Evolutionary conservation across 2,113 vertebrate species (phyloP), one percentile per base, ranked within the genome.

Genomic region (Nannobrachium achirus): DNA sequence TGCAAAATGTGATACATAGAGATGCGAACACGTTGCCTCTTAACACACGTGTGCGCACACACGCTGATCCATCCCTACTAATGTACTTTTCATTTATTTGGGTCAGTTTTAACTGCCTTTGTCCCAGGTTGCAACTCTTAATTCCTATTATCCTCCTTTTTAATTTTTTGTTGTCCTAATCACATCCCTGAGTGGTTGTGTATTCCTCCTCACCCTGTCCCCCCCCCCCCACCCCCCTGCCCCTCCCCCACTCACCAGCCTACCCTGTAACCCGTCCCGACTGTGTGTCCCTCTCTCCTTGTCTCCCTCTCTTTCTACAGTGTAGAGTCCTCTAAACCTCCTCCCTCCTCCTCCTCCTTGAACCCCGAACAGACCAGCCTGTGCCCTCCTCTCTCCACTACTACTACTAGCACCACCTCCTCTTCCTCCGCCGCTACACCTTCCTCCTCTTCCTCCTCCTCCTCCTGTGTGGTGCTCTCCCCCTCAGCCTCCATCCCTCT

Each of bases 351-450:
- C 77, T 91, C 88, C 87, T 92, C 90, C 90, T 95, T 94, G 93
- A 95, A 94, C 94, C 94, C 95, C 84, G 95, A 96, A 93, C 94
- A 94, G 94, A 94, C 93, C 94, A 96, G 94, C 95, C 94, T 93
- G 94, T 96, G 86, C 87, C 75, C 91, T 91, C 83, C 87, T 85
- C 87, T 88, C 82, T 84, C 88, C 77, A 85, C 89, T 82, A 70
- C 76, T 10, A 79, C 88, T 71, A 86, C 70, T 48, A 74, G 86
- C 78, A 78, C 75, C 78, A 77, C 86, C 82, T 76, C 85, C 81
- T 80, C 70, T 41, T 46, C 86, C 66, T 82, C 79, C 46, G 25
- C 75, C 73, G 70, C 89, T 82, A 78, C 92, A 75, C 55, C 85
- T 78, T 65, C 89, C 59, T 66, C 89, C 90, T 94, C 93, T 89